These are phyloP conservation scores for Echinops telfairi DNA, from an alignment of 2,113 vertebrate species.

Conservation along the genomic window DNA sequence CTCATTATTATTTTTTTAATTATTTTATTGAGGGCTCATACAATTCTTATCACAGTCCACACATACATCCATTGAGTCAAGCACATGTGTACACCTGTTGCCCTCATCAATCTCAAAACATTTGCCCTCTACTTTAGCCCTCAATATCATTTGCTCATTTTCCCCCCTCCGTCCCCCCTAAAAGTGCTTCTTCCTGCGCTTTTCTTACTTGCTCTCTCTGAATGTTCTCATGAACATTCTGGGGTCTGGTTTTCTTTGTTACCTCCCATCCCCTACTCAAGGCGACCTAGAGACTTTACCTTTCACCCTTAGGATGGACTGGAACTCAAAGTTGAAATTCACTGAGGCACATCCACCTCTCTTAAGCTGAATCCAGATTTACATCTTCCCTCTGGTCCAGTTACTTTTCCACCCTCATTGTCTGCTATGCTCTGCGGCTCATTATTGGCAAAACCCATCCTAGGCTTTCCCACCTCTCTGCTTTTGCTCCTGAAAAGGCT, in stretches of 20 bases:
- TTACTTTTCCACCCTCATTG: neutral
- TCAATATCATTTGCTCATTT: too few relatives aligned
- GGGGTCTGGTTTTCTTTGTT: neutral
- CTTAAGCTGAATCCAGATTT: neutral
- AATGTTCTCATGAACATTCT: neutral
- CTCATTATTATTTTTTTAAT: too few relatives aligned
- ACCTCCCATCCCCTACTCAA: neutral
- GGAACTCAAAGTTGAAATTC: neutral
- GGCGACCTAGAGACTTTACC: neutral
- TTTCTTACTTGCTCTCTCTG: neutral
- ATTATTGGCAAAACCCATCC: neutral
- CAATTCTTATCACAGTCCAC: too few relatives aligned
- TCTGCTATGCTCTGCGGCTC: neutral
- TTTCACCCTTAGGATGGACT: neutral
- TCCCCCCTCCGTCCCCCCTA: too few relatives aligned
- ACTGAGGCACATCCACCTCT: neutral
- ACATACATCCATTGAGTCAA: too few relatives aligned
- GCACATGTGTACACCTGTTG: too few relatives aligned
- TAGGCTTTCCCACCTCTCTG: neutral
- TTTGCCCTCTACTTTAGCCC: too few relatives aligned
- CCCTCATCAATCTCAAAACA: too few relatives aligned
- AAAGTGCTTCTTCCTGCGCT: neutral
- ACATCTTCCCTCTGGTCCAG: neutral
- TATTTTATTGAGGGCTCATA: too few relatives aligned
- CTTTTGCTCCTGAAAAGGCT: slow-evolving; percentile 18